Evolutionary conservation across 2,113 vertebrate genomes (phyloP), one percentile per base, ranked within the genome.

Genomic region (Mohoua ochrocephala): DNA sequence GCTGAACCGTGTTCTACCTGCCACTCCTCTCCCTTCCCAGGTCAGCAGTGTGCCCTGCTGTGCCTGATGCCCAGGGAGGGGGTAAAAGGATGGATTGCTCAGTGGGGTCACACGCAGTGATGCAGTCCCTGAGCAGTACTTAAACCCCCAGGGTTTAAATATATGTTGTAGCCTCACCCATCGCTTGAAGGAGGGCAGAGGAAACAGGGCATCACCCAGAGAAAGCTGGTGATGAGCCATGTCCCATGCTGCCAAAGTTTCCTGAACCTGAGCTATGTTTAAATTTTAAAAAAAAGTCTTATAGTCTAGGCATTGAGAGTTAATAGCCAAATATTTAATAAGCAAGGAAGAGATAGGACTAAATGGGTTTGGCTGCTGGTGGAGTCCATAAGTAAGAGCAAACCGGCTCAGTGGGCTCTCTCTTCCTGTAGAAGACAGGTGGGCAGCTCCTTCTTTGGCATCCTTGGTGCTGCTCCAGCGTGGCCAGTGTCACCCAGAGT

Each of bases 41-140:
- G n/a, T 16, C 37, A 86, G 65, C 19, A 23, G 27, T 1, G 10
- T 49, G 35, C 10, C 30, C 26, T 70, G 14, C 70, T 64, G 33
- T 47, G 26, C 35, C 50, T 77, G 56, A 8, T 35, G 41, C 37
- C 20, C 59, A 45, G 15, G 31, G 35, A 73, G 17, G 16, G 10
- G 13, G 2, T 47, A 20, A 57, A 61, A 86, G 19, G 27, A 9
- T 37, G n/a, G 71, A 41, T 21, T 1, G 0, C 61, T 87, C 64
- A 12, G 21, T 18, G 41, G 15, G 0, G 1, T 78, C 45, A 10
- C 6, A 9, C 1, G 10, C 64, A 37, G 27, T 10, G 35, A 33
- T 45, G 27, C 16, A 64, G 41, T 4, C 8, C 15, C 6, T 27
- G 71, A 28, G 42, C 42, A 35, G 31, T 2, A 11, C 76, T 59